phyloP scores from a whole-genome alignment of 2,797 vertebrate genomes.

The Buphagus erythrorhynchus region DNA sequence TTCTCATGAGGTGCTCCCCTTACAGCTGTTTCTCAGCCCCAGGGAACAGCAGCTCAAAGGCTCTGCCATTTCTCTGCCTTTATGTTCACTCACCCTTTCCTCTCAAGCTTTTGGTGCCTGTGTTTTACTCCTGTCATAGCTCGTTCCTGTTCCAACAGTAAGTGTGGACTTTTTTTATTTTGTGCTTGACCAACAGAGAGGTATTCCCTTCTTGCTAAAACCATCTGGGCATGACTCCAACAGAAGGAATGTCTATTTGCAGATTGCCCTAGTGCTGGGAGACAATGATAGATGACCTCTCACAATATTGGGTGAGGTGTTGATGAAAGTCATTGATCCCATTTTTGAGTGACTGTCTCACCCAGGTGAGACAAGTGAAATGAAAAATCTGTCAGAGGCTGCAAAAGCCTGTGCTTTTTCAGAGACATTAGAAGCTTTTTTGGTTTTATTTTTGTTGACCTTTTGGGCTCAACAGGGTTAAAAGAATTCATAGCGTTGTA shows the following conservation, averaged over 20 bases:
- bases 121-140: background rate
- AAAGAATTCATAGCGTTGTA: background rate
- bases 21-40: background rate
- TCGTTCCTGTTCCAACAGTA: background rate
- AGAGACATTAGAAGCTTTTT: background rate
- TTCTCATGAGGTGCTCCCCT: background rate
- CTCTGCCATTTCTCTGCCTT: background rate
- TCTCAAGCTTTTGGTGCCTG: background rate
- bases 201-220: background rate
- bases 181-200: background rate
- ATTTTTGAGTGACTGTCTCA: constrained; percentile 47
- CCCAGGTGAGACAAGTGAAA: constrained; percentile 6
- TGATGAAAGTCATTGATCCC: constrained; percentile 45
- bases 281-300: constrained; percentile 28
- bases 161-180: background rate
- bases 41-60: background rate
- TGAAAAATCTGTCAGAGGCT: background rate
- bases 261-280: background rate
- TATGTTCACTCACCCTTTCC: background rate
- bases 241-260: background rate
- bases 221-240: background rate
- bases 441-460: background rate
- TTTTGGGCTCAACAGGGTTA: background rate
- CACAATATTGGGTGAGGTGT: background rate
- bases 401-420: background rate